Base-by-base conservation (phyloP, 2,113 vertebrate genomes). In the Leiothrix lutea region DNA sequence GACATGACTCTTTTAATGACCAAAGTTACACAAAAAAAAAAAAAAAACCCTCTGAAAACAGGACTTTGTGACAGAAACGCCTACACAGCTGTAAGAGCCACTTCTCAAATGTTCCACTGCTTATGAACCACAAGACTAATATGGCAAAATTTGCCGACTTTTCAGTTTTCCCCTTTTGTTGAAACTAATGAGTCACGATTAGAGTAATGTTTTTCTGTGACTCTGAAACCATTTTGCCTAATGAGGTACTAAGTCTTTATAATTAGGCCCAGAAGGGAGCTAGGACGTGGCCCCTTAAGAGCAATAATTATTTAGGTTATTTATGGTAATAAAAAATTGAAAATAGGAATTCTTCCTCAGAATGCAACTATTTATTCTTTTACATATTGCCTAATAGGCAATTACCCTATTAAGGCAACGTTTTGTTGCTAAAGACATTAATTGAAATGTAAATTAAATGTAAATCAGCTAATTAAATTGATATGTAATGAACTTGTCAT, bases 391-490 rank as follows among this genome's bases (percentile, higher is more conserved):
- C 98, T 98, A 98, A 98, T 97, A 98, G 98, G 97, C 97, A 98
- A 98, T 98, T 98, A 98, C 98, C 97, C 98, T 98, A 98, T 98
- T 98, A 98, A 97, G 96, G 95, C 97, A 92, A 97, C 80, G 36
- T 98, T 98, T 98, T 98, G 97, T 98, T 97, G 97, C 98, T 98
- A 98, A 98, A 98, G 98, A 98, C 98, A 98, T 98, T 98, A 98
- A 98, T 98, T 98, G 98, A 98, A 98, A 98, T 98, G 98, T 98
- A 98, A 98, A 98, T 98, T 98, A 98, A 98, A 98, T 98, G 98
- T 98, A 98, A 98, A 98, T 98, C 97, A 98, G 97, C 98, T 98
- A 98, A 98, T 98, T 98, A 98, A 98, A 98, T 98, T 98, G 98
- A 98, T 98, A 98, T 96, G 98, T 98, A 98, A 98, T 98, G 98